phyloP scores from a whole-genome alignment of 1,140 invertebrate species.

The Conus betulinus region DNA sequence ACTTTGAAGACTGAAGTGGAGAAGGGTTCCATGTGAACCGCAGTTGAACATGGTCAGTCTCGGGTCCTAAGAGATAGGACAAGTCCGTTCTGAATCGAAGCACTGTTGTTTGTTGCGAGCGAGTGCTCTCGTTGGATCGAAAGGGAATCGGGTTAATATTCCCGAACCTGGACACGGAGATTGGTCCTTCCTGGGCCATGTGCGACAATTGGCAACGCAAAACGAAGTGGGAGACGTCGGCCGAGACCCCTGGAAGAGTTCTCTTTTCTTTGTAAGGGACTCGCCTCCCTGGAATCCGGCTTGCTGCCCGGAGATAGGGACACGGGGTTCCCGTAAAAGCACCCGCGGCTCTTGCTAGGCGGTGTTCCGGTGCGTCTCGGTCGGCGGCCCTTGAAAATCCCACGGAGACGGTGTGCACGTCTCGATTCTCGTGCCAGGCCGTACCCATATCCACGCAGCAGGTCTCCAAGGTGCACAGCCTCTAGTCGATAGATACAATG shows the following conservation, averaged over 20 bases:
- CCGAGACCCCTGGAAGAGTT: too few relatives aligned
- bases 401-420: conserved; percentile 70
- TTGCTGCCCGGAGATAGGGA: conserved; percentile 62
- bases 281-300: not conserved
- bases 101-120: too few relatives aligned
- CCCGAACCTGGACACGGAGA: too few relatives aligned
- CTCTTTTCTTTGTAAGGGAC: conserved; percentile 3
- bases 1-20: too few relatives aligned
- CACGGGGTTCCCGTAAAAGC: conserved; percentile 70
- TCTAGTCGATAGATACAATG: conserved; percentile 91
- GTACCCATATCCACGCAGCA: conserved; percentile 88
- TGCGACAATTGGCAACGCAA: conserved; percentile 19
- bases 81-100: too few relatives aligned
- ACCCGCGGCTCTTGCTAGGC: conserved; percentile 71
- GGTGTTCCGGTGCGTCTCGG: conserved; percentile 77
- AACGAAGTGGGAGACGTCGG: conserved; percentile 65
- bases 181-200: not conserved
- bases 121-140: too few relatives aligned
- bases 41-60: too few relatives aligned
- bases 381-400: conserved; percentile 87
- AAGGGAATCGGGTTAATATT: too few relatives aligned
- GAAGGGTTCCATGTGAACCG: too few relatives aligned
- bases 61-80: too few relatives aligned
- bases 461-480: conserved; percentile 93
- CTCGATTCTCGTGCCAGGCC: too few relatives aligned